Evolutionary conservation across 2,113 vertebrate species (phyloP), one percentile per base, ranked within the genome.

Genomic region (Lipophrys pholis): DNA sequence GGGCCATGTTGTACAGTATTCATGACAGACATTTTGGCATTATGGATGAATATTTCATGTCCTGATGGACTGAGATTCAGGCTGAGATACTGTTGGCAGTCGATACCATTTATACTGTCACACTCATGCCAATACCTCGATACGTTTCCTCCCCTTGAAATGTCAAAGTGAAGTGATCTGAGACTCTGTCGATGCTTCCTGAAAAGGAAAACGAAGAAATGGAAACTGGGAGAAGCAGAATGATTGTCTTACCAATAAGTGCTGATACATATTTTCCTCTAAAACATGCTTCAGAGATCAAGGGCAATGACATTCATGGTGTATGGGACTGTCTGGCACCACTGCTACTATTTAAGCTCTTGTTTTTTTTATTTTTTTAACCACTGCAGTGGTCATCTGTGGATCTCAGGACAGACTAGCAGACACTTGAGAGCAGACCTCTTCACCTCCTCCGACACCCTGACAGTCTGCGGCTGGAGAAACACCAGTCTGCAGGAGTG

Each of bases 41-140:
- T 58, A 77, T 58, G 50, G 58, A 87, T 92, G 76, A 90, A 92
- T 93, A 91, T 92, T 91, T 92, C 81, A 91, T 88, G 55, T 76
- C 62, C 78, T 77, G 84, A 84, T 72, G 82, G 81, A 77, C 78
- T 74, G 82, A 63, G 61, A 87, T 80, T 55, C 41, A 76, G 84
- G 62, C 74, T 35, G 63, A 79, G 69, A 69, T 66, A 55, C 69
- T 82, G 57, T 60, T 82, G 80, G 72, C 81, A 73, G 78, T 78
- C 71, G 81, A 85, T 80, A 73, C 72, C 63, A 59, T 72, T 76
- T 70, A 73, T 83, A 40, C 78, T 82, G 78, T 79, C 77, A 40
- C 68, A 51, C 66, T 79, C 78, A 76, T 77, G 58, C 64, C 61
- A 59, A 76, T 69, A 66, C 77, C 75, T 79, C 52, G 78, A 87